Evolutionary conservation across 2,888 invertebrate genomes (phyloP).

Genomic region (Cataglyphis livida): DNA sequence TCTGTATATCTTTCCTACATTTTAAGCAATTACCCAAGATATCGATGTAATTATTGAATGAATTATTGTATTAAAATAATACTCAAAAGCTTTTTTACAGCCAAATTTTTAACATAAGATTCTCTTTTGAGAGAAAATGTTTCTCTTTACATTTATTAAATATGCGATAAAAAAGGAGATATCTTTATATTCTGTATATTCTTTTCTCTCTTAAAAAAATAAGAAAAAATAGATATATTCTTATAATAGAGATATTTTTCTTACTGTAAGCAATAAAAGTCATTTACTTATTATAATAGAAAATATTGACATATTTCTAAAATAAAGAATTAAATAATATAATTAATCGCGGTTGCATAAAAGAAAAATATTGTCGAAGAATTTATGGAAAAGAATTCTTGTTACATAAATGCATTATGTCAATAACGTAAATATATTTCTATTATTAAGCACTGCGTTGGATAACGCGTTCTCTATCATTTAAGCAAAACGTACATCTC

Average conservation of each 20-base stretch:
- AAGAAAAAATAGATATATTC: neutral
- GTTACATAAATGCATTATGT: neutral
- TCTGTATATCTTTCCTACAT: conserved; percentile 60
- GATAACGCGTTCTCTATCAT: conserved; percentile 55
- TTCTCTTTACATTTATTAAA: neutral
- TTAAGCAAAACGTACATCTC: conserved; percentile 50
- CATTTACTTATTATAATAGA: neutral
- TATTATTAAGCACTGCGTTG: conserved; percentile 28
- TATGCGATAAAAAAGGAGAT: neutral
- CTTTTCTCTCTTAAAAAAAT: neutral
- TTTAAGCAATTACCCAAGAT: conserved; percentile 39
- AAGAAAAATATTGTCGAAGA: neutral
- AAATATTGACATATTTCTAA: neutral
- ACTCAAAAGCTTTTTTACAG: conserved; percentile 49
- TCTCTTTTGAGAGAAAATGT: neutral
- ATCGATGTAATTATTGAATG: conserved; percentile 58
- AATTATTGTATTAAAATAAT: conserved; percentile 63
- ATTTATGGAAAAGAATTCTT: neutral
- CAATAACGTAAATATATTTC: conserved; percentile 31
- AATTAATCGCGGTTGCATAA: neutral
- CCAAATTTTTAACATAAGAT: neutral
- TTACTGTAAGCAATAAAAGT: neutral
- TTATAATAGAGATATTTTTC: neutral
- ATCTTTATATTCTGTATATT: neutral
- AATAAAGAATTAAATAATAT: neutral